Percentiles rank a stretch among this genome's conserved stretches.
Evolutionary conservation across 2,888 invertebrate species (phyloP).

Genomic region (Drosophila multiciliata): DNA sequence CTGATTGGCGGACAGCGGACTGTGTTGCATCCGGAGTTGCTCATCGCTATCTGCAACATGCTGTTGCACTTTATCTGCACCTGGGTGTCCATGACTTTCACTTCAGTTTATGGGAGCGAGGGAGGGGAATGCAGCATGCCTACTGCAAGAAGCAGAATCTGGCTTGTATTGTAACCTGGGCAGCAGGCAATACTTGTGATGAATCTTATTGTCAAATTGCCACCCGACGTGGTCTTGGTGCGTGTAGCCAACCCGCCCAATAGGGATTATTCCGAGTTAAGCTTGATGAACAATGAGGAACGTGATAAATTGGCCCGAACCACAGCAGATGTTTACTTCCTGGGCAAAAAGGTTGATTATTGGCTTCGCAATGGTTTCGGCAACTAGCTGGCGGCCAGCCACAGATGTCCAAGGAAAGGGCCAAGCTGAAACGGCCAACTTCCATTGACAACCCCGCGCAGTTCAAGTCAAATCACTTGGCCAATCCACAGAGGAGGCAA

Average conservation of each 20-base stretch:
- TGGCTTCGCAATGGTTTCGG: constrained; percentile 36
- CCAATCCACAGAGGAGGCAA: background rate
- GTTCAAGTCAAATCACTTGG: background rate
- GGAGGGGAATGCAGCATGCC: constrained; percentile 52
- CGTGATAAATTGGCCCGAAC: constrained; percentile 26
- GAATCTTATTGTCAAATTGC: constrained; percentile 34
- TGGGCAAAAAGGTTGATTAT: constrained; percentile 30
- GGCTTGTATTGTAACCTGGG: constrained; percentile 42
- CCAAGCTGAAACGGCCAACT: background rate
- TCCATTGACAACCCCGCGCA: background rate
- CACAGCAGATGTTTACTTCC: constrained; percentile 32
- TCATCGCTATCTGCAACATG: constrained; percentile 36
- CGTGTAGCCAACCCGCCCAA: constrained; percentile 15
- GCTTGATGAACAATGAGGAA: constrained; percentile 21
- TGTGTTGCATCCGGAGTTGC: constrained; percentile 48
- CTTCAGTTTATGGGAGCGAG: constrained; percentile 64
- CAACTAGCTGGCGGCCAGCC: constrained; percentile 34
- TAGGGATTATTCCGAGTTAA: constrained; percentile 2
- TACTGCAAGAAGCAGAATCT: constrained; percentile 64
- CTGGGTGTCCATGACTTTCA: constrained; percentile 67
- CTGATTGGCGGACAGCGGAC: constrained; percentile 39
- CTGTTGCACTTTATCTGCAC: constrained; percentile 44
- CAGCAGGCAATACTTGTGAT: constrained; percentile 40
- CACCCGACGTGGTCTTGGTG: constrained; percentile 7
- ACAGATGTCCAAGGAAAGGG: background rate